These are phyloP conservation scores for Hydrozoanthus tunicans DNA, from an alignment of 64 coral and sea anemone species.

Conservation along the genomic window DNA sequence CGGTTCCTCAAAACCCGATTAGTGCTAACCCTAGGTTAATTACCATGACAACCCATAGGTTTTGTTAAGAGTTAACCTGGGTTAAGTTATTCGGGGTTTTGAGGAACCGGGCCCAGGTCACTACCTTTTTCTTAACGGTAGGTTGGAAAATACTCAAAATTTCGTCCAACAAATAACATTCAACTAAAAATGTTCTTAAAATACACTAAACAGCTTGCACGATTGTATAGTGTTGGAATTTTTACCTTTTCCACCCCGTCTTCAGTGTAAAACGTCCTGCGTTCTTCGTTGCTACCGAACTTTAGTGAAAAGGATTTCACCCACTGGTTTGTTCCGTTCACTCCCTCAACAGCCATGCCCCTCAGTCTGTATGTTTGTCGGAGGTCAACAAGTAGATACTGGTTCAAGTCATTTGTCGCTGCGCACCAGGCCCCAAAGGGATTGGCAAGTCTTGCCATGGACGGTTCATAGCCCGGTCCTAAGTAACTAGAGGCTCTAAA, in stretches of 20 bases:
- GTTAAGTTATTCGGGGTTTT: too few relatives aligned
- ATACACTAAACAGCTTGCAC: not conserved
- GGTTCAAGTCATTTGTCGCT: constrained; percentile 5
- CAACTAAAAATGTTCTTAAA: too few relatives aligned
- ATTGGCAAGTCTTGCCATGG: constrained; percentile 36
- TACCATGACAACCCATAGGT: too few relatives aligned
- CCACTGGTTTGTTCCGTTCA: constrained; percentile 20
- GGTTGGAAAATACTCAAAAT: too few relatives aligned
- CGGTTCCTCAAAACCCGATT: too few relatives aligned
- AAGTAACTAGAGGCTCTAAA: constrained; percentile 37
- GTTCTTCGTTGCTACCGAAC: constrained; percentile 5
- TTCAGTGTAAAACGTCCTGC: constrained; percentile 14
- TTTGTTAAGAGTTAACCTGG: too few relatives aligned
- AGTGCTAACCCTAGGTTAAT: too few relatives aligned
- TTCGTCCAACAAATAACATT: too few relatives aligned
- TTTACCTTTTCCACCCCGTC: not conserved
- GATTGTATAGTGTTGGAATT: not conserved
- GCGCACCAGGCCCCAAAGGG: constrained; percentile 34
- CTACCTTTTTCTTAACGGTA: too few relatives aligned
- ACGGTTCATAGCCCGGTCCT: constrained; percentile 7
- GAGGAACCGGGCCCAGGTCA: too few relatives aligned
- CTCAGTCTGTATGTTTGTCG: constrained; percentile 30
- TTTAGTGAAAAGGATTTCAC: constrained; percentile 8
- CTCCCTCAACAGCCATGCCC: constrained; percentile 30
- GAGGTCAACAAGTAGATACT: constrained; percentile 46